These are phyloP conservation scores for Tolypeutes matacus DNA, from an alignment of 2,797 vertebrate species.

Conservation along the genomic window DNA sequence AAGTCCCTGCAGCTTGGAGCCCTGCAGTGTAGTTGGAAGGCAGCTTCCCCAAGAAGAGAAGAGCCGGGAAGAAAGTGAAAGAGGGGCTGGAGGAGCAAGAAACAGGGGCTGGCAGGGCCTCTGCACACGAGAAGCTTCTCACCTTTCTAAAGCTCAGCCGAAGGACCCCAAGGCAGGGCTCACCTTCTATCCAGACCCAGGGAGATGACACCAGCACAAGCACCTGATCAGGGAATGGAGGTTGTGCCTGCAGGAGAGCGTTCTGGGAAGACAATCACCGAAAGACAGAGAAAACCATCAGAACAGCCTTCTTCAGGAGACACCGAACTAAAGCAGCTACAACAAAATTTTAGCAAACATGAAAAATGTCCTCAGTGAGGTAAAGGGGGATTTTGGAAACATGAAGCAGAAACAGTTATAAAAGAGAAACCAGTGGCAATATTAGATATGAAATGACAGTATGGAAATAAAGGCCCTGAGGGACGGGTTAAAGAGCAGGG, in stretches of 20 bases:
- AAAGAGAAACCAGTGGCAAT: neutral
- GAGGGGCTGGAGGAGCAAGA: accelerated
- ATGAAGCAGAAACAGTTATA: neutral
- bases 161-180: neutral
- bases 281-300: neutral
- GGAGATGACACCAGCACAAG: neutral
- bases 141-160: neutral
- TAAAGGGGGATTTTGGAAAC: neutral
- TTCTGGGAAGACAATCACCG: neutral
- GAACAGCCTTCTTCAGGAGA: neutral
- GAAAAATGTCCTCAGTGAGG: neutral
- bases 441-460: too few relatives aligned
- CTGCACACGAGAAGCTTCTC: neutral
- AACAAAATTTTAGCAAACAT: neutral
- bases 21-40: neutral
- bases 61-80: too few relatives aligned
- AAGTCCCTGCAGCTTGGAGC: neutral
- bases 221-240: neutral
- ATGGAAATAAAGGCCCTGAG: neutral
- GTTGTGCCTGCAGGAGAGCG: accelerated
- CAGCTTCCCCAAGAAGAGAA: neutral
- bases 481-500: neutral
- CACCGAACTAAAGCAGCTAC: too few relatives aligned
- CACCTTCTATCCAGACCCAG: neutral
- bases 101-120: too few relatives aligned